These are phyloP conservation scores for Cetonia aurata DNA, from an alignment of 2,888 invertebrate species.

Conservation along the genomic window DNA sequence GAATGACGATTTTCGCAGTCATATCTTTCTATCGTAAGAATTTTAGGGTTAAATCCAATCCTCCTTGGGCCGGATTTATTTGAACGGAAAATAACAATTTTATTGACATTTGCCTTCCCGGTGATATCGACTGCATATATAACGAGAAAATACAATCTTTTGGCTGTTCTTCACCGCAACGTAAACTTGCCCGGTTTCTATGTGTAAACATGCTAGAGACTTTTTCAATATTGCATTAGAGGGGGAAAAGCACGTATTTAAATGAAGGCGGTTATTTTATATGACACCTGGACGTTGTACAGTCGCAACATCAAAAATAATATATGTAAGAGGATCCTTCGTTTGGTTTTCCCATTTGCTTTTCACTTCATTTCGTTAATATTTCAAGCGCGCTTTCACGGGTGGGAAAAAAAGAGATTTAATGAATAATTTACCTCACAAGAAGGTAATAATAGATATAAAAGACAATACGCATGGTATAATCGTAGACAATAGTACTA, in stretches of 20 bases:
- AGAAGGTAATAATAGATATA: constrained; percentile 5
- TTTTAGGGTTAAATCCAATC: no score
- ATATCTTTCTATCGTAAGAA: no score
- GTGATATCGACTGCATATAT: constrained; percentile 17
- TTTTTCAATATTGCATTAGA: constrained; percentile 15
- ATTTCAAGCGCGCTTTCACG: neutral
- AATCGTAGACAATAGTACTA: neutral
- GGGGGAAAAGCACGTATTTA: constrained; percentile 43
- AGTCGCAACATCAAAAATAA: constrained; percentile 58
- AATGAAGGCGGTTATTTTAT: constrained; percentile 61
- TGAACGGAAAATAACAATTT: no score
- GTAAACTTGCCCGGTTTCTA: constrained; percentile 6
- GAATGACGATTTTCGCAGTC: no score
- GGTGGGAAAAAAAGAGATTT: neutral
- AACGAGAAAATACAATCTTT: constrained; percentile 3
- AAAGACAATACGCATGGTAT: neutral
- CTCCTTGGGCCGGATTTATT: no score
- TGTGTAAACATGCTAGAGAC: constrained; percentile 53
- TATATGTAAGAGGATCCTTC: neutral
- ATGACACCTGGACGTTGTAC: constrained; percentile 62
- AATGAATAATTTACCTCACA: constrained; percentile 40
- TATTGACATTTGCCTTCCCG: constrained; percentile 23
- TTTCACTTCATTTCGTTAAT: neutral
- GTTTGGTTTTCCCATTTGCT: neutral
- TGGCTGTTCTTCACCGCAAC: constrained; percentile 21